Evolutionary conservation across 1,140 invertebrate species (phyloP).

Genomic region (Dolichoris vasculosae): DNA sequence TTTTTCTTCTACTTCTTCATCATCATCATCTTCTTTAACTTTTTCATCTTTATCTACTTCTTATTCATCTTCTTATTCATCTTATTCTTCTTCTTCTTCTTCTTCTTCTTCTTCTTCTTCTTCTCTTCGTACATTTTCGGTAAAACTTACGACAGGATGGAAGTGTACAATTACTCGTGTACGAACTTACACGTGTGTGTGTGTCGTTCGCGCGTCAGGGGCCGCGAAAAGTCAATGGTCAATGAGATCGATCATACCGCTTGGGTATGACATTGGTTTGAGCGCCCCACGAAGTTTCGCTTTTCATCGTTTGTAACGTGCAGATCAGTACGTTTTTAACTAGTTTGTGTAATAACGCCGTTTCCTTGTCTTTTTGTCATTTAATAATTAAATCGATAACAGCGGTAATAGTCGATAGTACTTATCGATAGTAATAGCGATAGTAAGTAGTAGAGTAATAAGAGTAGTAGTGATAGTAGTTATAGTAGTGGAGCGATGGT

Average conservation of each 20-base stretch:
- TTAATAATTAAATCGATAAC: slow-evolving; percentile 65
- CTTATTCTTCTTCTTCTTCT: no score
- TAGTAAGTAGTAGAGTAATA: slow-evolving; percentile 63
- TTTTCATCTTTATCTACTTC: no score
- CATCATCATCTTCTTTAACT: no score
- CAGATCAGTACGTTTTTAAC: slow-evolving; percentile 65
- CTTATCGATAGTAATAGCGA: slow-evolving; percentile 63
- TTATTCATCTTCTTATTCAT: no score
- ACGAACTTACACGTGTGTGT: slow-evolving; percentile 40
- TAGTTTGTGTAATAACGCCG: slow-evolving; percentile 59
- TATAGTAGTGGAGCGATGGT: slow-evolving; percentile 59
- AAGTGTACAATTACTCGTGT: slow-evolving; percentile 58
- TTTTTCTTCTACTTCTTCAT: no score
- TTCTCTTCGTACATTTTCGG: slow-evolving; percentile 39
- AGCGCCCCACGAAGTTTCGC: slow-evolving; percentile 48
- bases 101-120: no score
- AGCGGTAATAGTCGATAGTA: slow-evolving; percentile 64
- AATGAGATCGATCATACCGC: slow-evolving; percentile 72
- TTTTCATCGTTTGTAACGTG: slow-evolving; percentile 53
- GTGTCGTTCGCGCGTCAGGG: slow-evolving; percentile 50
- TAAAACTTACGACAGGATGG: slow-evolving; percentile 60
- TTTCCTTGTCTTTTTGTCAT: slow-evolving; percentile 58
- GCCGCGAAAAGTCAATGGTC: slow-evolving; percentile 66
- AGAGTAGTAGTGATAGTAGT: slow-evolving; percentile 58
- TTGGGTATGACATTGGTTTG: slow-evolving; percentile 60